Conservation (phyloP, 2,888 invertebrate species). For the Digitonthophagus gazella region DNA sequence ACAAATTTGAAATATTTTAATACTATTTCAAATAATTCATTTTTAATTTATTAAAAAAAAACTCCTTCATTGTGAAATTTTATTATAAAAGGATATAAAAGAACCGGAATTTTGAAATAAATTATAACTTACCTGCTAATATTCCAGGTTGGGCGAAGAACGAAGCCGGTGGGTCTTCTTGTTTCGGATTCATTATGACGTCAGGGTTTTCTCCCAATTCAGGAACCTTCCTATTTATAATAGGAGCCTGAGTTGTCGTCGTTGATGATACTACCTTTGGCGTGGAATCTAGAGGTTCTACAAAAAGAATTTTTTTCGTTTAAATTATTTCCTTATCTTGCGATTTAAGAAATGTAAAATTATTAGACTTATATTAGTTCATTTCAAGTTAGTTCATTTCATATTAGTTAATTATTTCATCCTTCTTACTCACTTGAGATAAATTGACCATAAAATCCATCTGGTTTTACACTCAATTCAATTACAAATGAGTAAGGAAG, state of each 20-base stretch:
- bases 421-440: no score
- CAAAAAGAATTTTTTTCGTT: neutral
- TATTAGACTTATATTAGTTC: no score
- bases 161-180: slow-evolving; percentile 81
- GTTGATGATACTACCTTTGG: slow-evolving; percentile 5
- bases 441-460: no score
- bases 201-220: slow-evolving; percentile 48
- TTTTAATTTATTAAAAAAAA: no score
- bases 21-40: no score
- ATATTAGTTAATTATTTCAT: no score
- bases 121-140: slow-evolving; percentile 68
- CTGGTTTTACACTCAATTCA: no score
- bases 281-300: neutral
- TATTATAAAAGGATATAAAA: neutral
- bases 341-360: neutral
- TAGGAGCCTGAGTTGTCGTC: slow-evolving; percentile 6
- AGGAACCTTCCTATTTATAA: slow-evolving; percentile 8
- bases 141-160: slow-evolving; percentile 95
- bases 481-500: no score
- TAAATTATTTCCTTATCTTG: neutral
- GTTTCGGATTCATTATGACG: slow-evolving; percentile 79
- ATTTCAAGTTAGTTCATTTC: no score
- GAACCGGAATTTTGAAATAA: neutral
- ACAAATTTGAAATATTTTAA: no score
- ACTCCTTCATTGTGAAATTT: no score